Conservation (phyloP, 2,888 invertebrate species). For the Parthenolecanium corni region DNA sequence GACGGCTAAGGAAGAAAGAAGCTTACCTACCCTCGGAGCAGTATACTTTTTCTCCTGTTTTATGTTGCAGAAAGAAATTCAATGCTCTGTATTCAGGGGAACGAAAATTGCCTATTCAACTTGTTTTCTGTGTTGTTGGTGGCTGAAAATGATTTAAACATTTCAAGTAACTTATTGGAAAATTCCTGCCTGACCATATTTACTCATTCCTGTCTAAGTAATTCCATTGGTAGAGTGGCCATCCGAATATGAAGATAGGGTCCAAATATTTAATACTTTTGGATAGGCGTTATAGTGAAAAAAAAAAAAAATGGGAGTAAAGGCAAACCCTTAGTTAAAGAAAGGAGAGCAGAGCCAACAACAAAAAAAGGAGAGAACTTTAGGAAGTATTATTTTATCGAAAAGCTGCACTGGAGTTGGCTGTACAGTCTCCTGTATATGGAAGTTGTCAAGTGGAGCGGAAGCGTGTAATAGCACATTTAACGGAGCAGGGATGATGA, state of each 20-base stretch:
- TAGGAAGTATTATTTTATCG: slow-evolving; percentile 11
- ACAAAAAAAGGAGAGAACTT: background rate
- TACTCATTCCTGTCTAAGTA: background rate
- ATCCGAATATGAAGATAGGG: background rate
- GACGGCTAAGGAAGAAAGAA: background rate
- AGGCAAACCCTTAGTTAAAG: slow-evolving; percentile 12
- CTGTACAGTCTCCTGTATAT: slow-evolving; percentile 19
- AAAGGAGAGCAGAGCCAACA: background rate
- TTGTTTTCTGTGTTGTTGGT: background rate
- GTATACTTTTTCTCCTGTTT: background rate
- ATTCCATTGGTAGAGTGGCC: background rate
- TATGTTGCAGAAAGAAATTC: too few species aligned
- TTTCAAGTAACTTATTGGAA: background rate
- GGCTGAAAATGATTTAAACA: too few species aligned
- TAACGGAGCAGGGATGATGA: background rate
- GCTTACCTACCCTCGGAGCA: background rate
- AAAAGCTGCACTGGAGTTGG: slow-evolving; percentile 24
- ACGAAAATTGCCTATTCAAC: background rate
- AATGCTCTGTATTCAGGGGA: background rate
- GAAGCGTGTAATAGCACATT: slow-evolving; percentile 27
- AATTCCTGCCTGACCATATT: background rate
- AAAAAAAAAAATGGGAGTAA: slow-evolving; percentile 3
- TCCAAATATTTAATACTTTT: background rate
- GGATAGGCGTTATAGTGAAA: background rate
- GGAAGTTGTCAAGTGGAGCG: slow-evolving; percentile 28